Conservation (phyloP, 2,888 invertebrate species). For the Tetranychus truncatus region DNA sequence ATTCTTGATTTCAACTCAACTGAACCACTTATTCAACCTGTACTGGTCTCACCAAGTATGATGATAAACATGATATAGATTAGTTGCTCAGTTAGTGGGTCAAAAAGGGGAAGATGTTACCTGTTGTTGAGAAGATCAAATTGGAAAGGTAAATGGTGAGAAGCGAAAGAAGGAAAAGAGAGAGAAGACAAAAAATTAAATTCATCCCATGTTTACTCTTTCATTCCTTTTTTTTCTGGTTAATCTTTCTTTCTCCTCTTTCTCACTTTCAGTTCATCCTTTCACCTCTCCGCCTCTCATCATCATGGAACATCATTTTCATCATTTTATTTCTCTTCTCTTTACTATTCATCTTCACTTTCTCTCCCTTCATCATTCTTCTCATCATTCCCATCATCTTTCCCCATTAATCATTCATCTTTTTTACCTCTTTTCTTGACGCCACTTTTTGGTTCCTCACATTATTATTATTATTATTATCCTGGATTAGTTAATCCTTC, state of each 20-base stretch:
- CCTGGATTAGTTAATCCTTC: no score
- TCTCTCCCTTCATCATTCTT: background rate
- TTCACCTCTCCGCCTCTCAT: background rate
- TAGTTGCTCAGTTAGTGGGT: background rate
- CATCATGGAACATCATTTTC: background rate
- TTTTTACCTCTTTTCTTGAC: background rate
- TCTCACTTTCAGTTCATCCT: background rate
- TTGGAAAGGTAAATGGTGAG: background rate
- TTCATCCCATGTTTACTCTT: no score
- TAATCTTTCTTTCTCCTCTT: background rate
- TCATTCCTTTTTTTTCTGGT: background rate
- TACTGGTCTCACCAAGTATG: background rate
- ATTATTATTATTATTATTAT: no score
- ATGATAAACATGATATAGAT: background rate
- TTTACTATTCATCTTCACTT: background rate
- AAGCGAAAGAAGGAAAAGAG: background rate
- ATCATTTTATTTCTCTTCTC: background rate
- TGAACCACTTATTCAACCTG: no score
- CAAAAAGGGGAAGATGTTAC: background rate
- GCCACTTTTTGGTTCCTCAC: background rate
- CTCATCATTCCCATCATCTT: background rate
- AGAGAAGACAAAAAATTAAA: background rate
- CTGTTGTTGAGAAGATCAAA: background rate
- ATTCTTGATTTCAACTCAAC: background rate
- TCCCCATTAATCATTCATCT: background rate